Base-by-base conservation (phyloP, 1,140 invertebrate genomes). In the Aricia agestis region DNA sequence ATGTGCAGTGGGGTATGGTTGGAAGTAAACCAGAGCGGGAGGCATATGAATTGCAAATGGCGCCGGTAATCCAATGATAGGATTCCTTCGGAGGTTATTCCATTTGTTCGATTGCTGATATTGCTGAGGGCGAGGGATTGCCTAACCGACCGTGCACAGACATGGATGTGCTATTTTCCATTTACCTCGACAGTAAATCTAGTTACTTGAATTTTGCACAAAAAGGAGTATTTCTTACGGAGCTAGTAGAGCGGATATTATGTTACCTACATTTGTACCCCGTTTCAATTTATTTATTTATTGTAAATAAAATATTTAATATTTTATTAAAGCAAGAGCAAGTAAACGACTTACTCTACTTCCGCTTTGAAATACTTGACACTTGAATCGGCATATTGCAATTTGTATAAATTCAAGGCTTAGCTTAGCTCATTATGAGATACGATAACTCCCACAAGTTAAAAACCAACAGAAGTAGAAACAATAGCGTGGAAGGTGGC, bases 11-110 rank as follows among this genome's bases (percentile, higher is more conserved):
- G 17, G 17, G 63, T 76, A 78, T 72, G 73, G 70, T 61, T 57
- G 32, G 13, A 72, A 31, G 66, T 25, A 11, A 25, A 25, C 5
- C n/a, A 5, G 6, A 6, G 11, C 7, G 0, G 17, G 18, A 9
- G 18, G 59, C 18, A 52, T 25, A 25, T 25, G 59, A 63, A 85
- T 88, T 88, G 84, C 83, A 88, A 88, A 88, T 88, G 86, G 86
- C 86, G 86, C 72, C 82, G 76, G 74, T 80, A 86, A 84, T 85
- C 79, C 77, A 87, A 87, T 84, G 69, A 73, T 59, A 72, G 78
- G 77, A 82, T 80, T 79, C 73, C 73, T 78, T 68, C 66, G 71
- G 72, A 77, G 67, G 75, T 76, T 73, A 72, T 68, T 76, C 67
- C 67, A 76, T 74, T 70, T 72, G 57, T 65, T 25, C 59, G 59